Evolutionary conservation across 2,888 invertebrate genomes (phyloP), one percentile per base, ranked within the genome.

Genomic region (Patella ulyssiponensis): DNA sequence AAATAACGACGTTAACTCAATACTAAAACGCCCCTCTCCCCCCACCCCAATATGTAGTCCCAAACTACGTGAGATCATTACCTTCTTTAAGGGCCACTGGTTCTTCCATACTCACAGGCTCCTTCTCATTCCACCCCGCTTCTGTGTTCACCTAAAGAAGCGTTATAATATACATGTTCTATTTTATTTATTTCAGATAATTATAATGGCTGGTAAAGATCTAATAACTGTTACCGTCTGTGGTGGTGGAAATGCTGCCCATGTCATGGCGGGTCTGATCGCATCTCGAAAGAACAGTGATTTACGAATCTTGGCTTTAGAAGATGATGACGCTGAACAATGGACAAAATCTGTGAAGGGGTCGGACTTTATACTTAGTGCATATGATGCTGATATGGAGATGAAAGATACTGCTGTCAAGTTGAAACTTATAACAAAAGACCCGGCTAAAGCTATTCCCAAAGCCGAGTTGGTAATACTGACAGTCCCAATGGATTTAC

Each of bases 241-340:
- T 75, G 89, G 88, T 14, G 88, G 88, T 17, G 89, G 89, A 15
- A 89, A 89, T 84, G 88, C 87, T 14, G 87, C 88, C 15, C 89
- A 89, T 71, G 86, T 86, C 51, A 72, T 86, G 71, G 83, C 88
- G 3, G 86, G 85, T 5, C 76, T 83, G 3, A 85, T 87, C 0
- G 73, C 88, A 20, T 73, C 83, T 52, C 78, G 83, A 9, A 75
- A 83, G 17, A 83, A 84, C 27, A 80, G 84, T 12, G 83, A 86
- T 27, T 86, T 86, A 17, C 79, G 86, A 44, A 85, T 88, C 0
- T 79, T 88, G 73, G 84, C 86, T 1, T 75, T 88, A 69, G 88
- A 83, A 74, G 79, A 81, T 0, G 88, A 88, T 74, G 89, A 88
- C 75, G 88, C 88, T 14, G 84, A 88, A 52, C 56, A 86, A 73